Conservation (phyloP, 2,888 invertebrate genomes). For the Macrostomum cliftonense region DNA sequence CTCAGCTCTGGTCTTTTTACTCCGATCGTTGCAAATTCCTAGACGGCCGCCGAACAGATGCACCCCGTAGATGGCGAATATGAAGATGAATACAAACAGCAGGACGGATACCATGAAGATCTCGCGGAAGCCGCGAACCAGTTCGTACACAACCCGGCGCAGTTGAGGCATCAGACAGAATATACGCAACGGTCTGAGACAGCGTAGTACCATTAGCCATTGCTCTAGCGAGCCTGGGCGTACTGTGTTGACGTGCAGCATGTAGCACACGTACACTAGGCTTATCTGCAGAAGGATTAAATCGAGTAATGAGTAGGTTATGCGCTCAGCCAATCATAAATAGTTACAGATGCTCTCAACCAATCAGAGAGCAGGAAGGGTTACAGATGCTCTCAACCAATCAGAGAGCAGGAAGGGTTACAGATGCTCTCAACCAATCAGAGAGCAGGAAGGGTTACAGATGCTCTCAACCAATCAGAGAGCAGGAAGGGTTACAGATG, state of each 20-base stretch:
- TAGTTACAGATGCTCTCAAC: no score
- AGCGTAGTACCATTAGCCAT: slow-evolving; percentile 80
- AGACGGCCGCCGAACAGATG: slow-evolving; percentile 87
- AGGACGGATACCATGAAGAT: slow-evolving; percentile 80
- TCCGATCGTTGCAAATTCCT: slow-evolving; percentile 88
- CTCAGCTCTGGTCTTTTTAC: slow-evolving; percentile 43
- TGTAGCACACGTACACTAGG: slow-evolving; percentile 71
- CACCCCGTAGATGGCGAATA: slow-evolving; percentile 95
- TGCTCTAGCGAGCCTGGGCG: slow-evolving; percentile 83
- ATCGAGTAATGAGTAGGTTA: no score
- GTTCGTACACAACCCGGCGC: slow-evolving; percentile 92
- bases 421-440: no score
- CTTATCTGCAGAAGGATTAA: slow-evolving; percentile 50
- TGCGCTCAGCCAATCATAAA: no score
- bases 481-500: no score
- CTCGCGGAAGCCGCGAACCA: slow-evolving; percentile 94
- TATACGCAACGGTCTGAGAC: slow-evolving; percentile 80
- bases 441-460: no score
- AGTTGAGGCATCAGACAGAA: slow-evolving; percentile 96
- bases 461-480: no score
- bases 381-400: no score
- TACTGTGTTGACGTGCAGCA: slow-evolving; percentile 62
- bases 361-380: no score
- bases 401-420: no score
- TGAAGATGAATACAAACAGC: slow-evolving; percentile 87